phyloP scores from a whole-genome alignment of 2,113 vertebrate genomes.

The Dendrocopos noguchii region DNA sequence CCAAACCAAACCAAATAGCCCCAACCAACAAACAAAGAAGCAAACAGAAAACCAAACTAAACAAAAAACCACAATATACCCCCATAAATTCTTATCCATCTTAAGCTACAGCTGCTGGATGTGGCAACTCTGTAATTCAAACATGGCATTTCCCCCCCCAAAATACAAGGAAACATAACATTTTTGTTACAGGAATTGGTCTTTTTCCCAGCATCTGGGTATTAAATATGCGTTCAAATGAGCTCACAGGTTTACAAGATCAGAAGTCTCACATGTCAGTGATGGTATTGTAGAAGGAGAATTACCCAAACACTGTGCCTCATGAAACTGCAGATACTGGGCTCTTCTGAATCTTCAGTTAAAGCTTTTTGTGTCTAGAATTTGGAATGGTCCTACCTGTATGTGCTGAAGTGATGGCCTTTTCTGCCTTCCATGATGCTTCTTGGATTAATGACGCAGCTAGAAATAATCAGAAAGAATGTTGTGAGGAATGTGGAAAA shows the following conservation, averaged over 20 bases:
- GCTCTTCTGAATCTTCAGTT: neutral
- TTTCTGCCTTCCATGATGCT: neutral
- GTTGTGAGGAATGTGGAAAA: neutral
- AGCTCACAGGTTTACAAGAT: neutral
- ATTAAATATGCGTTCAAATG: neutral
- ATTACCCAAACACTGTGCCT: neutral
- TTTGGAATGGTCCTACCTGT: neutral
- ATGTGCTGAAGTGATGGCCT: neutral
- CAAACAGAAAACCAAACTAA: too few species aligned
- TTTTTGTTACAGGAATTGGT: neutral
- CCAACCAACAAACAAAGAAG: too few species aligned
- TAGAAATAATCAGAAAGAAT: neutral
- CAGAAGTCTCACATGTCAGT: neutral
- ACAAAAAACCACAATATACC: too few species aligned
- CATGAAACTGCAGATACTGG: neutral
- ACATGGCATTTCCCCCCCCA: neutral
- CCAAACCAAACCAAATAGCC: too few species aligned
- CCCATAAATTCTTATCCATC: neutral
- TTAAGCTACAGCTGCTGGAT: neutral
- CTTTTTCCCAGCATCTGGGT: neutral
- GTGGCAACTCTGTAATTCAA: neutral
- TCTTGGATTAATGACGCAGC: neutral
- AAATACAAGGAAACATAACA: neutral
- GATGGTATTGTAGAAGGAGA: neutral
- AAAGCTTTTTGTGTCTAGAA: neutral